These are phyloP conservation scores for Abrostola triplasia DNA, from an alignment of 2,888 invertebrate genomes.

Conservation along the genomic window DNA sequence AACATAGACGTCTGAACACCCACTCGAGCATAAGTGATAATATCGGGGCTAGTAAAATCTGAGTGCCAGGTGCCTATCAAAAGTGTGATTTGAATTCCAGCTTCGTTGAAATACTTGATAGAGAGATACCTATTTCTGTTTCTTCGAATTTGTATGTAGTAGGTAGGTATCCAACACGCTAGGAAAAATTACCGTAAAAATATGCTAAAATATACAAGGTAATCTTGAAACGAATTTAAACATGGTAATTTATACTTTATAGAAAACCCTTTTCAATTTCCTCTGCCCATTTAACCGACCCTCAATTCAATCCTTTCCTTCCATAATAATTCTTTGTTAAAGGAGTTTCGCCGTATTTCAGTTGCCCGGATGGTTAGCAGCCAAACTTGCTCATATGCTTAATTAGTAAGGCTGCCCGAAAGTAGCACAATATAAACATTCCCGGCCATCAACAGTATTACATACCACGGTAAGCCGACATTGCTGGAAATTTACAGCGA, in stretches of 20 bases:
- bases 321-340: constrained; percentile 12
- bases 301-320: constrained; percentile 27
- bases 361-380: constrained; percentile 19
- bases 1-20: constrained; percentile 14
- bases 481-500: constrained; percentile 19
- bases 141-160: no score
- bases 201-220: neutral
- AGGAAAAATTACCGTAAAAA: neutral
- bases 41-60: constrained; percentile 19
- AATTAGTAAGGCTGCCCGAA: constrained; percentile 40
- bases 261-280: constrained; percentile 49
- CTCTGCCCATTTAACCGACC: constrained; percentile 26
- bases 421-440: constrained; percentile 44
- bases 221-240: constrained; percentile 35
- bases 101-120: constrained; percentile 8
- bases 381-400: constrained; percentile 26
- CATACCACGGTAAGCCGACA: constrained; percentile 18
- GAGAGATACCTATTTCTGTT: neutral
- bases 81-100: constrained; percentile 18
- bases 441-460: constrained; percentile 25
- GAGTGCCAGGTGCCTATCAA: constrained; percentile 1
- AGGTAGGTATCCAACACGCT: neutral
- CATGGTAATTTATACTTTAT: constrained; percentile 44
- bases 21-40: constrained; percentile 19
- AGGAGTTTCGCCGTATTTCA: constrained; percentile 14